Conservation (phyloP, 2,797 vertebrate species). For the Sebastiscus albofasciatus region DNA sequence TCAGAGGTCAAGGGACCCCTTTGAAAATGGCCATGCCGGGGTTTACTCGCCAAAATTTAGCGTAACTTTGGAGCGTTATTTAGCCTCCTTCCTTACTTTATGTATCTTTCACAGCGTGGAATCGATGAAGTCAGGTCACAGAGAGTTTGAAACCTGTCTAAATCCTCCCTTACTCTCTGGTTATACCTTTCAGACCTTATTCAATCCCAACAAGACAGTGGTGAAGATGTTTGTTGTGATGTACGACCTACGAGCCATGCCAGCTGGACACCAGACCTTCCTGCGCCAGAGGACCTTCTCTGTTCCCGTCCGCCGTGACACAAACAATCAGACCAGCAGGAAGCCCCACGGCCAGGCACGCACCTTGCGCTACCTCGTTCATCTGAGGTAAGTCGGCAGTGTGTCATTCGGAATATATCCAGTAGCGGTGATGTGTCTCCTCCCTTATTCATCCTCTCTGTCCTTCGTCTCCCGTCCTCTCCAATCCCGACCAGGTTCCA, state of each 20-base stretch:
- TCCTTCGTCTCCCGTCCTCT: background rate
- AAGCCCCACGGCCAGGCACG: constrained; percentile 89
- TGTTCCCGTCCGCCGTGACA: constrained; percentile 93
- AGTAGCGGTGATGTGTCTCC: background rate
- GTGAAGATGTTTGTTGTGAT: constrained; percentile 99
- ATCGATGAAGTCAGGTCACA: background rate
- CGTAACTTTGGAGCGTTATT: no score
- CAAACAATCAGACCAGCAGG: constrained; percentile 87
- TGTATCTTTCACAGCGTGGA: background rate
- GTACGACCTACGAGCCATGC: constrained; percentile 97
- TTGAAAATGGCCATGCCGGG: no score
- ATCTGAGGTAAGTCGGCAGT: constrained; percentile 91
- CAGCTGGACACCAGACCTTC: constrained; percentile 99
- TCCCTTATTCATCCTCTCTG: background rate
- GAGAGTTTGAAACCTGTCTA: background rate
- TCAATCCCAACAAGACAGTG: constrained; percentile 99
- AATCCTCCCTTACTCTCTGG: background rate
- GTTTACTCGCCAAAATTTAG: no score
- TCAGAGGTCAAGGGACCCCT: no score
- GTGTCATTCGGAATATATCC: background rate
- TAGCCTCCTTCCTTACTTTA: background rate
- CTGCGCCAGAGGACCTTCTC: constrained; percentile 99
- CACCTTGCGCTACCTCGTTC: constrained; percentile 98
- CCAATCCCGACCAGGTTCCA: constrained; percentile 90
- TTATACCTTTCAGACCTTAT: constrained; percentile 92